Conservation (phyloP, 2,888 invertebrate species). For the Tipula vernalis region DNA sequence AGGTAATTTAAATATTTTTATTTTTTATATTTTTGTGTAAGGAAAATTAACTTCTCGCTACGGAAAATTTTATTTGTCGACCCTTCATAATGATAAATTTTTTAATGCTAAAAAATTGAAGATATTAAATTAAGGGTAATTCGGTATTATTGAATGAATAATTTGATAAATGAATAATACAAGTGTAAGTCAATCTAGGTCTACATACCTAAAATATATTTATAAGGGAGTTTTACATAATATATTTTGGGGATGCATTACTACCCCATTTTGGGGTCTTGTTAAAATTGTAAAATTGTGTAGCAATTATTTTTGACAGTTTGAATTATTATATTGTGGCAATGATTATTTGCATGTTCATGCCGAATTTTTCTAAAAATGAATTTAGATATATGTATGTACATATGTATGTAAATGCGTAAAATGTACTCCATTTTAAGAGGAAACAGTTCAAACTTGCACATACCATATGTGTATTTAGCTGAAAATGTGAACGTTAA, state of each 20-base stretch:
- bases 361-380: no score
- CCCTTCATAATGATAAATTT: not conserved
- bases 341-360: not conserved
- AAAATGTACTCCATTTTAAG: no score
- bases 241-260: not conserved
- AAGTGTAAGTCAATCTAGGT: not conserved
- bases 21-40: not conserved
- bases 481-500: no score
- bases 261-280: not conserved
- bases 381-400: no score
- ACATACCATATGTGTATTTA: no score
- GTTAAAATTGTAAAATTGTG: not conserved
- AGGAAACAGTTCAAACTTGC: no score
- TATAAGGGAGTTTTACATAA: not conserved
- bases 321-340: not conserved
- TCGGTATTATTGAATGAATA: not conserved
- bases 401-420: no score
- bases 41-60: not conserved
- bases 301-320: not conserved
- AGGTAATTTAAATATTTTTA: not conserved
- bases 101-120: not conserved
- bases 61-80: not conserved
- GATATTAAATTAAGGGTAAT: not conserved
- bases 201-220: not conserved
- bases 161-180: conserved; percentile 4